Base-by-base conservation (phyloP, 1,140 invertebrate species). In the Ceratitis capitata region DNA sequence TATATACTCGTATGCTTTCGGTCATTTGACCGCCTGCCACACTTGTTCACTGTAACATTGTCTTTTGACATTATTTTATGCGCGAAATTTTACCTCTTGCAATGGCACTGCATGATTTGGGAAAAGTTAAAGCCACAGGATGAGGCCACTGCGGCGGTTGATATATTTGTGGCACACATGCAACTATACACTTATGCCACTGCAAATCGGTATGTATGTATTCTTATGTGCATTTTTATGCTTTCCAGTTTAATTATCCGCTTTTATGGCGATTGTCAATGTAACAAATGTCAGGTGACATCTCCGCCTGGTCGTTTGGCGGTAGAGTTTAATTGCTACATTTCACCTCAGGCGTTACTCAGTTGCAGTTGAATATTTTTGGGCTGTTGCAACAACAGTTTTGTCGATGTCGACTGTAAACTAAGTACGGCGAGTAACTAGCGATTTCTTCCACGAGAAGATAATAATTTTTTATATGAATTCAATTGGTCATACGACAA, bases 201-300 rank as follows among this genome's bases (percentile, higher is more conserved):
- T 53, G n/a, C 51, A 69, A 35, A 69, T 19, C 5, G 6, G 32
- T 6, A 16, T 3, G 29, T 69, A 32, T 32, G 29, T 64, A 16
- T 12, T n/a, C n/a, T 12, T 32, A 32, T 6, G 7, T 58, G 56
- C 23, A 61, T 61, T 61, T 61, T 32, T 61, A 61, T 61, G 39
- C 19, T 42, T 14, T n/a, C 4, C 35, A 78, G 6, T 45, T 45
- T 23, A 78, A 78, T 78, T n/a, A 45, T 78, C 69, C 69, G 45
- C 69, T 78, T 78, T 69, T 69, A 69, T 19, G 61, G 61, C 61
- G 32, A 35, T 35, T 78, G 69, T 78, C 39, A 78, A 42, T 26
- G n/a, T 45, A 23, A 39, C 19, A 45, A 45, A 78, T 45, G 69
- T 78, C 69, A 78, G 69, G 69, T 78, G 69, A 78, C 69, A 78